Base-by-base conservation (phyloP, 2,113 vertebrate genomes). In the Nyctereutes procyonoides region DNA sequence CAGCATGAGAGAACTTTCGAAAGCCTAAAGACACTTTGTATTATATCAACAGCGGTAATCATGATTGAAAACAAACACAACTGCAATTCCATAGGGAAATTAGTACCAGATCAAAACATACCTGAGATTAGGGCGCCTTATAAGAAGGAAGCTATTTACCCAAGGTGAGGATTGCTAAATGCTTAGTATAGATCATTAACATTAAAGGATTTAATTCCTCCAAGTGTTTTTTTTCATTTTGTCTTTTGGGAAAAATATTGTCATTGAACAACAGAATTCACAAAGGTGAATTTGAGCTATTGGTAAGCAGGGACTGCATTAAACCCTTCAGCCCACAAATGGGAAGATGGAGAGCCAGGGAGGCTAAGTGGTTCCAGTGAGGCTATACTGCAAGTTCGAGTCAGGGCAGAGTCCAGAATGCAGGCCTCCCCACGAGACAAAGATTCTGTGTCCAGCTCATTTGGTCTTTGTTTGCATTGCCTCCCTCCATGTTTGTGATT, bases 51-150 rank as follows among this genome's bases (percentile, higher is more conserved):
- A 74, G 56, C 69, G 65, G 30, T 17, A 53, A 20, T 38, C 74
- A 43, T 76, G 77, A 91, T 63, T 20, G 24, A 89, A 97, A 95
- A 67, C 15, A 56, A 95, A 67, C 15, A 56, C 26, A 81, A 74
- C 5, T n/a, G 53, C 51, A 84, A 55, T 87, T 13, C 30, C 38
- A 3, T 4, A 69, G 63, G 53, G 88, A 81, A 80, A 69, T 84
- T 76, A 55, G 24, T 81, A 58, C 30, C n/a, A 88, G 71, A 58
- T 88, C 62, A 85, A 91, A 84, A 84, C 58, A 85, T 65, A 65
- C 32, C 20, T 14, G 63, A 71, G 26, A 65, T 32, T 65, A 84
- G 28, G 93, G 48, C 83, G 16, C 24, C 35, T 76, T 62, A 3
- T 63, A 63, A 73, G 65, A 79, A 65, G 69, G 22, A 48, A 80